Conservation (phyloP, 2,888 invertebrate species). For the Creontiades dilutus region DNA sequence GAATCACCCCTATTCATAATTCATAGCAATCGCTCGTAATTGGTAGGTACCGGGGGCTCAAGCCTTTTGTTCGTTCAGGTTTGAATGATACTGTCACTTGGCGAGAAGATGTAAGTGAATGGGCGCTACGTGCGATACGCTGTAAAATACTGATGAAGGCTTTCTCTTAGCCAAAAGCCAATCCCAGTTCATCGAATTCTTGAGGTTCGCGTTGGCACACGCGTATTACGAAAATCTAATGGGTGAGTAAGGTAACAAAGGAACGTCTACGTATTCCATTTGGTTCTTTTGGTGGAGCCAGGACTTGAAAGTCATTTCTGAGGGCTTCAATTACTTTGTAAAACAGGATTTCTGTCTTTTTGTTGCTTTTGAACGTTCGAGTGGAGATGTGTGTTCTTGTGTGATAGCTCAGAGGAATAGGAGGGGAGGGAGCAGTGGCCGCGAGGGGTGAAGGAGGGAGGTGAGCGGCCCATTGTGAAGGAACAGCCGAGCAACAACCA, state of each 20-base stretch:
- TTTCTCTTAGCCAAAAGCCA: neutral
- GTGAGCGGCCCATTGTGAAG: slow-evolving; percentile 13
- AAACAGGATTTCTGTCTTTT: slow-evolving; percentile 22
- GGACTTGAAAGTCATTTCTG: slow-evolving; percentile 24
- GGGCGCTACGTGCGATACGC: neutral
- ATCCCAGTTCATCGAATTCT: neutral
- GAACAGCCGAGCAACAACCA: slow-evolving; percentile 29
- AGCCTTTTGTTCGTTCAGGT: neutral
- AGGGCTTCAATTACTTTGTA: slow-evolving; percentile 39
- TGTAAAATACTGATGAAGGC: neutral
- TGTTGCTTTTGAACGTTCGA: neutral
- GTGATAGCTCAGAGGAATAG: slow-evolving; percentile 22
- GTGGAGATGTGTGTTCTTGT: slow-evolving; percentile 6
- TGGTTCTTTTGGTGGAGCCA: neutral
- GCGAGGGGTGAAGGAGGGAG: neutral
- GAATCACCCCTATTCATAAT: neutral
- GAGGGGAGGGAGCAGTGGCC: neutral
- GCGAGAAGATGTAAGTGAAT: no score
- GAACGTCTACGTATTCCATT: neutral
- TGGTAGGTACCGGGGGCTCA: neutral
- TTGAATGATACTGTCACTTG: slow-evolving; percentile 5
- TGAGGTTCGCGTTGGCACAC: neutral
- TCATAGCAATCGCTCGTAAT: neutral
- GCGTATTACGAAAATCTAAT: slow-evolving; percentile 10
- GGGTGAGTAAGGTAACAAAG: neutral